Evolutionary conservation across 2,113 vertebrate species (phyloP).

Genomic region (Saiga tatarica): DNA sequence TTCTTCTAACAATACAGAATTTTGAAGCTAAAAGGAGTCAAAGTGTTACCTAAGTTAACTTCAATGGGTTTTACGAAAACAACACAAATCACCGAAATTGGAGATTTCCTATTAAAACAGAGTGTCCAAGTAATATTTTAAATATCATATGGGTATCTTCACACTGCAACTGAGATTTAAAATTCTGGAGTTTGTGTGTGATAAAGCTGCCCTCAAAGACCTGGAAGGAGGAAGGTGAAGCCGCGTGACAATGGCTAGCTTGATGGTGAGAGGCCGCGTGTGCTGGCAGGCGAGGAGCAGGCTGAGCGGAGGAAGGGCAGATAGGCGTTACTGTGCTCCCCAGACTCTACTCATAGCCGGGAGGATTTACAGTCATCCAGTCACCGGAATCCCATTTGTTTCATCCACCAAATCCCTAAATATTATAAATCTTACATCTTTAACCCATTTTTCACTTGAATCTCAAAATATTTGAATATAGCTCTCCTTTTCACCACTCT

Average conservation of each 20-base stretch:
- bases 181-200: neutral
- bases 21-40: neutral
- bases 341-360: neutral
- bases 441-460: neutral
- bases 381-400: neutral
- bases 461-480: neutral
- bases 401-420: neutral
- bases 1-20: conserved; percentile 19
- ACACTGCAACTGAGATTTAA: neutral
- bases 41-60: neutral
- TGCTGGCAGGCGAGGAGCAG: neutral
- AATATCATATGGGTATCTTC: neutral
- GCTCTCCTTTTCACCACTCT: neutral
- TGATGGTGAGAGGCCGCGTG: rapidly evolving
- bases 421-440: neutral
- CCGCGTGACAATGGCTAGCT: rapidly evolving
- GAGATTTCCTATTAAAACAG: neutral
- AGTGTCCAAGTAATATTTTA: neutral
- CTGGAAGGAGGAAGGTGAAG: neutral
- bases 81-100: neutral
- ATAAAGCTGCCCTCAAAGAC: neutral
- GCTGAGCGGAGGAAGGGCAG: neutral
- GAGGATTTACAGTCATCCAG: neutral
- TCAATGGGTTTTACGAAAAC: neutral
- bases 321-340: neutral